Evolutionary conservation across 2,797 vertebrate species (phyloP), one percentile per base, ranked within the genome.

Genomic region (Orientallactaga sibirica): DNA sequence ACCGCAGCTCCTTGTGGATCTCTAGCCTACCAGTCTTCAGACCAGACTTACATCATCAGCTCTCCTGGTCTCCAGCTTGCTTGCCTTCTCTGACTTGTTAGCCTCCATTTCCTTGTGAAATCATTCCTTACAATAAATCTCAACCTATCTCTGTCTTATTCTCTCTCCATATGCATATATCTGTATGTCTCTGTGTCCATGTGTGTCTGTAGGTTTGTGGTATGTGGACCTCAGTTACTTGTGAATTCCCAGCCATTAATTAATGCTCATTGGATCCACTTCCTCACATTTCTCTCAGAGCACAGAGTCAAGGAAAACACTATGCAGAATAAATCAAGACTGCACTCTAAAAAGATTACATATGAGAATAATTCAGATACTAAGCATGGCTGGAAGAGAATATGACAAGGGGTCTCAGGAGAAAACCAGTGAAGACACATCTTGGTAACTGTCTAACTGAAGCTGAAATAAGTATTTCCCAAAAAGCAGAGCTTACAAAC

Each of bases 381-480:
- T 43, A 8, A 68, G 75, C 37, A 64, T 19, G 22, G 74, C 52
- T 48, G 55, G 29, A 93, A 86, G 37, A 88, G 22, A 94, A 24
- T 25, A 67, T 15, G 74, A 29, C n/a, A 71, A 89, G 77, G 20
- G 29, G 19, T 25, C 79, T 95, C 67, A 18, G 27, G 74, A 92
- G 86, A 70, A 90, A 90, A n/a, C 4, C 33, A 90, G 67, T 9
- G 62, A 33, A 89, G 55, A 43, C 7, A 55, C 58, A 87, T 64
- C 52, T 91, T 37, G 70, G 62, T 84, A 86, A 91, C 74, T 83
- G 66, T 18, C 48, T 25, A 68, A 91, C 27, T 62, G 85, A 89
- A 94, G 55, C 58, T 22, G 76, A n/a, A 92, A 86, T 61, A 93
- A 82, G 68, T 61, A 87, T 66, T 93, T 93, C 48, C 78, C 52